These are phyloP conservation scores for Siniperca chuatsi DNA, from an alignment of 2,113 vertebrate species.

Conservation along the genomic window DNA sequence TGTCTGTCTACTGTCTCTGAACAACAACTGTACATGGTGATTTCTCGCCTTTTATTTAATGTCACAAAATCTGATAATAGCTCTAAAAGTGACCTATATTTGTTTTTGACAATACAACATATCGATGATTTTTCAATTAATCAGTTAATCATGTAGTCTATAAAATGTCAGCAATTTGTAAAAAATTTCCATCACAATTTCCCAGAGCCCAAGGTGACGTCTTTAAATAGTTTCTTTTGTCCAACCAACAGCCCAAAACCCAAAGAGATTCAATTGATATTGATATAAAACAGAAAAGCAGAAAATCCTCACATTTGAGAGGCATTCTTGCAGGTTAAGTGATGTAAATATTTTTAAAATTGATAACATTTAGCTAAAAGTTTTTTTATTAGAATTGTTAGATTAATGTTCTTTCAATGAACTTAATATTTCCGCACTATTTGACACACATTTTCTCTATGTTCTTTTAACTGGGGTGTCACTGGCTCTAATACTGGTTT, in stretches of 20 bases:
- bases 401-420: neutral
- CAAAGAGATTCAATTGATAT: neutral
- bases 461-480: neutral
- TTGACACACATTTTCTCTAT: neutral
- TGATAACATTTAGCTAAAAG: neutral
- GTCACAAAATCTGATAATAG: neutral
- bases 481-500: neutral
- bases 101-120: neutral
- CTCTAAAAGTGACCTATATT: neutral
- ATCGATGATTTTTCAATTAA: neutral
- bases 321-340: neutral
- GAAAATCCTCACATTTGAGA: neutral
- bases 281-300: neutral
- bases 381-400: neutral
- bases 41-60: slow-evolving; percentile 15
- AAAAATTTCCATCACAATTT: neutral
- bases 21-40: slow-evolving; percentile 50
- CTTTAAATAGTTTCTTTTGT: neutral
- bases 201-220: neutral
- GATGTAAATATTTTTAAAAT: neutral
- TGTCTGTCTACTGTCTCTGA: slow-evolving; percentile 41
- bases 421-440: too few species aligned
- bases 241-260: neutral
- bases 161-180: neutral
- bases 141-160: neutral